Evolutionary conservation across 1,140 invertebrate species (phyloP), one percentile per base, ranked within the genome.

Genomic region (Brachionus asplanchnoidis): DNA sequence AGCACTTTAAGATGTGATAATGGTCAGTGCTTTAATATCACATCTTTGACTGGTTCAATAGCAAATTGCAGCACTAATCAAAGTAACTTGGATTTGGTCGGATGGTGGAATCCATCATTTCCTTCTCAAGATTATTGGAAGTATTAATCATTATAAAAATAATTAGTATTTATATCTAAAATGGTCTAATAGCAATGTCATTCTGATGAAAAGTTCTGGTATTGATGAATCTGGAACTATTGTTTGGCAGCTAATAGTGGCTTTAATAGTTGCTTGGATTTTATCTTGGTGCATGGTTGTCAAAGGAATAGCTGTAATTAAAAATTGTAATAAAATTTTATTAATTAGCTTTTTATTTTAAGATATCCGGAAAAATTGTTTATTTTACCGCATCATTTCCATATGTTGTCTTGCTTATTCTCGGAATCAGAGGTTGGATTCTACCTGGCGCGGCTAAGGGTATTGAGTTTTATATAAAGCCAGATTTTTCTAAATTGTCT

Each of bases 381-480:
- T 96, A 95, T 88, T 97, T 98, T 89, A 98, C 96, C 3, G 95
- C 96, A 0, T 90, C 97, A 0, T 98, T 98, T 89, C 96, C 96
- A 0, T 98, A 98, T 88, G 93, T 97, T 56, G 90, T 98, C 60
- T 89, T 98, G 17, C 94, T 94, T 7, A 93, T 97, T 85, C 90
- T 98, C 65, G 90, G 98, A 11, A 94, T 97, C 85, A 92, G 96
- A 88, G 96, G 95, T 84, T 93, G 98, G 20, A 97, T 95, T 0
- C 90, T 98, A 36, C 94, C 78, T 17, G 86, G 85, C 14, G 82
- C 85, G 1, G 17, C 17, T 92, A 44, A 73, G 50, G 84, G 84
- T n/a, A 84, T 84, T n/a, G 50, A 75, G 8, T 84, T 36, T 36
- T 89, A 88, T 82, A 73, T 89, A n/a, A 86, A 88, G 79, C 86